A percentile compares a stretch with the other conserved stretches of the same genome.
Conservation (phyloP, 30 jellyfish, hydroid and myxozoan species). For the Nemopilema nomurai region DNA sequence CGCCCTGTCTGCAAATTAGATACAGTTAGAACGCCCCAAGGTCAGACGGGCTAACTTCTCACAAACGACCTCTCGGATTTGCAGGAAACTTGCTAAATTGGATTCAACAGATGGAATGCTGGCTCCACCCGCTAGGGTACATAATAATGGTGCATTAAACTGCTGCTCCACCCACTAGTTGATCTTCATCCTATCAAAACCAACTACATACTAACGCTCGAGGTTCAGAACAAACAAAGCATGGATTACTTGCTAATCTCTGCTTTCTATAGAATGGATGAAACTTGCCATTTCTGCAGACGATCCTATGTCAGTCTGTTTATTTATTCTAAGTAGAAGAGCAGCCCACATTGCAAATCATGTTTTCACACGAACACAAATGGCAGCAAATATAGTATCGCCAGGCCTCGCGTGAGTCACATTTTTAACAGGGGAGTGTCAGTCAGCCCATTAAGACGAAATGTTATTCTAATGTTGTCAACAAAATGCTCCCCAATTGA, state of each 20-base stretch:
- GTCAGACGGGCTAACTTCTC: background rate
- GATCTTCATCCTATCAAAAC: slow-evolving; percentile 10
- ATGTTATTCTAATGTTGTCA: no score
- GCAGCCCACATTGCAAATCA: background rate
- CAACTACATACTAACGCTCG: slow-evolving; percentile 5
- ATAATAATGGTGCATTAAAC: slow-evolving; percentile 14
- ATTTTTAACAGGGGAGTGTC: background rate
- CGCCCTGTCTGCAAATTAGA: background rate
- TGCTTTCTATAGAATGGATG: slow-evolving; percentile 45
- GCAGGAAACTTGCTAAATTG: slow-evolving; percentile 37
- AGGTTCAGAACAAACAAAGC: slow-evolving; percentile 15
- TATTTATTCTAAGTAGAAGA: background rate
- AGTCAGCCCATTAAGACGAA: no score
- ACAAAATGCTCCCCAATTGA: no score
- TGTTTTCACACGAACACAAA: background rate
- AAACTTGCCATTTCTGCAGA: slow-evolving; percentile 33
- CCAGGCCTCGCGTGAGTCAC: background rate
- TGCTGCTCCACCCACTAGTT: slow-evolving; percentile 48
- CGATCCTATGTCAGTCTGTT: slow-evolving; percentile 37
- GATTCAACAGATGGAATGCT: slow-evolving; percentile 22
- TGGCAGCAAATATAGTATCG: background rate
- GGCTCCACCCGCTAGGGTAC: slow-evolving; percentile 62
- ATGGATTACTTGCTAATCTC: slow-evolving; percentile 39
- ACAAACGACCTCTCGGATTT: slow-evolving; percentile 18
- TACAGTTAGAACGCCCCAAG: background rate